Base-by-base conservation (phyloP, 92 coral and sea anemone genomes). In the Bergia puertoricense region DNA sequence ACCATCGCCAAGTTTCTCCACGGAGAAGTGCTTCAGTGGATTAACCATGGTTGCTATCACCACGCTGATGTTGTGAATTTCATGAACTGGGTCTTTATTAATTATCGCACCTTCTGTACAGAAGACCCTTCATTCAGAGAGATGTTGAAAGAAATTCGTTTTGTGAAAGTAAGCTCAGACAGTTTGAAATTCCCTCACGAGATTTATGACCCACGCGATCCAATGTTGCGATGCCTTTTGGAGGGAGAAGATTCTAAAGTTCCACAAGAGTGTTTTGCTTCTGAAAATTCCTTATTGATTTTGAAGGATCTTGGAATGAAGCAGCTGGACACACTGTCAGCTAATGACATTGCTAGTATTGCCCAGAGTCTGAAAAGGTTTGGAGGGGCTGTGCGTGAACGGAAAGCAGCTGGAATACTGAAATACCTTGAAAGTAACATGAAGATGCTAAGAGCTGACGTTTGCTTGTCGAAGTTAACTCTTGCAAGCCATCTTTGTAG, bases 331-430 rank as follows among this genome's bases (percentile, higher is more conserved):
- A 22, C 76, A 2, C 45, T 83, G 18, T 82, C 73, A 72, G 80
- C 86, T 5, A 73, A 48, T 8, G 95, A 93, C 41, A 67, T 93
- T 81, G 81, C 79, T 56, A 51, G 66, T 36, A 81, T 91, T 59
- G 91, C 91, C 18, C 41, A 44, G 37, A 86, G 88, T 57, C 22
- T 93, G 40, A 46, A 57, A 0, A 76, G 54, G 11, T 59, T 91
- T 42, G 37, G 16, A 45, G 56, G 18, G 8, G 81, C 42, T 79
- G 82, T 69, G 42, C 79, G 80, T 73, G 68, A 45, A 15, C 91
- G 92, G 74, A 95, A 90, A 69, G 92, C 92, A 22, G 71, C 56
- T 46, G 93, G 93, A 30, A 81, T 95, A 3, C 88, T 95, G 57
- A 77, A 91, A 62, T 91, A 93, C 18, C 90, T 95, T 1, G 89